phyloP scores from a whole-genome alignment of 1,140 invertebrate genomes.

The Macrosteles quadrilineatus region DNA sequence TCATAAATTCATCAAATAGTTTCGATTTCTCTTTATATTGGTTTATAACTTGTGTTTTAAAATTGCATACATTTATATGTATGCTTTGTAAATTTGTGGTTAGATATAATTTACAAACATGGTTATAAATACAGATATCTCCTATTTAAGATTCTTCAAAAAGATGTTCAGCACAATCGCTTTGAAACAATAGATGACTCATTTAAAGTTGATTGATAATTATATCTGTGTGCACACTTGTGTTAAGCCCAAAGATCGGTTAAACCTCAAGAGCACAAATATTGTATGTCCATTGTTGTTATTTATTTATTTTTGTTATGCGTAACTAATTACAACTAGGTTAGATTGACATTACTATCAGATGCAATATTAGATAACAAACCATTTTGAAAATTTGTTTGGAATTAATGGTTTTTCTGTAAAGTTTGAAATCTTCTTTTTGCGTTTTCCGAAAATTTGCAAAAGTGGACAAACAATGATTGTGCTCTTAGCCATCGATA shows the following conservation, averaged over 20 bases:
- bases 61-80: no score
- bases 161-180: no score
- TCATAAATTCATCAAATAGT: no score
- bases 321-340: background rate
- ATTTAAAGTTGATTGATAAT: no score
- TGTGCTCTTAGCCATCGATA: constrained; percentile 18
- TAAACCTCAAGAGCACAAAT: background rate
- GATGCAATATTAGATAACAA: background rate
- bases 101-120: no score
- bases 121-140: no score
- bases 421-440: constrained; percentile 10
- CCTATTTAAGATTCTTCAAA: no score
- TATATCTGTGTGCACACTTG: background rate
- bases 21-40: no score
- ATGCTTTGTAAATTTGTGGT: no score
- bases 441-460: constrained; percentile 13
- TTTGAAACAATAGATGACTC: no score
- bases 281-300: constrained; percentile 10
- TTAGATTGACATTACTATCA: background rate
- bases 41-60: no score
- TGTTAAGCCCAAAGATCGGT: background rate
- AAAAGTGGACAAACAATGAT: background rate
- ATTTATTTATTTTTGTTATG: background rate
- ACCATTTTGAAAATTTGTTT: background rate
- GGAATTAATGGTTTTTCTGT: background rate